These are phyloP conservation scores for Sepiola atlantica DNA, from an alignment of 2,888 invertebrate species.

Conservation along the genomic window DNA sequence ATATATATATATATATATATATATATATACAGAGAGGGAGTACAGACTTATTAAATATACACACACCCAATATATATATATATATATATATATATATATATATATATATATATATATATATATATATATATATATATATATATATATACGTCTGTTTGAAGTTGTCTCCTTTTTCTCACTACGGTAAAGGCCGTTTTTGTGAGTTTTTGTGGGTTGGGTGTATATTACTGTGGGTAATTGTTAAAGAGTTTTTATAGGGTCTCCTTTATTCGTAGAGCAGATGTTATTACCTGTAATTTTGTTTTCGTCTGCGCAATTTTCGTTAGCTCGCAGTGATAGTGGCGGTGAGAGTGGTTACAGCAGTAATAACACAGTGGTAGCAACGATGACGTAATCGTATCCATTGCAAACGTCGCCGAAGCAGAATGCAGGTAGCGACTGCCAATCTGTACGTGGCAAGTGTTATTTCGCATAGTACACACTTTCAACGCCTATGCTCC, in stretches of 20 bases:
- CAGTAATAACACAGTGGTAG: not conserved
- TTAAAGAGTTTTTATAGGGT: not conserved
- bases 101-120: too few relatives aligned
- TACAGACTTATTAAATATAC: too few relatives aligned
- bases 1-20: not conserved
- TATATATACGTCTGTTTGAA: not conserved
- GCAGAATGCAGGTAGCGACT: not conserved
- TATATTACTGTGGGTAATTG: too few relatives aligned
- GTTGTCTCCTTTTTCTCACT: not conserved
- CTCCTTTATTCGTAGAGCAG: not conserved
- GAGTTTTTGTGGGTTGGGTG: too few relatives aligned
- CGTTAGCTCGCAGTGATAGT: not conserved
- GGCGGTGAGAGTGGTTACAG: not conserved
- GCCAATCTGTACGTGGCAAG: not conserved
- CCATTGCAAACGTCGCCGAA: not conserved
- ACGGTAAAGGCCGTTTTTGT: too few relatives aligned
- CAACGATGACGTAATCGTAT: constrained; percentile 20
- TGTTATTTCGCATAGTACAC: not conserved
- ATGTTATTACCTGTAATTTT: not conserved
- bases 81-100: too few relatives aligned
- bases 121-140: too few relatives aligned
- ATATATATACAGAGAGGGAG: not conserved
- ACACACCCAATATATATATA: too few relatives aligned
- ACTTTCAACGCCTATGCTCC: not conserved
- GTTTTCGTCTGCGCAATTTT: not conserved